These are phyloP conservation scores for Xanthorhoe spadicearia DNA, from an alignment of 2,888 invertebrate species.

Conservation along the genomic window DNA sequence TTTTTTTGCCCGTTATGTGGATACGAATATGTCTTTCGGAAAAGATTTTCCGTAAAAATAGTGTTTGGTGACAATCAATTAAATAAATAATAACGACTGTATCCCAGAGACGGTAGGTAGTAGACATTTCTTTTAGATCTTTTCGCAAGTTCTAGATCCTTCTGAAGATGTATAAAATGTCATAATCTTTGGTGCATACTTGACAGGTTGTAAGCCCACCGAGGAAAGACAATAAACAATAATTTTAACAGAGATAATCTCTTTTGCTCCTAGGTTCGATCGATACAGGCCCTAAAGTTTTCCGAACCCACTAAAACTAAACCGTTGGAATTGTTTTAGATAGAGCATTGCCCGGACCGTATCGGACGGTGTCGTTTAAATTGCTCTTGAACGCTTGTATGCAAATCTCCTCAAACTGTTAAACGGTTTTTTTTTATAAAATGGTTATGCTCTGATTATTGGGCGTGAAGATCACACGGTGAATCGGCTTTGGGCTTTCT, in stretches of 20 bases:
- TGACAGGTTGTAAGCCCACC: no score
- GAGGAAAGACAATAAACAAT: no score
- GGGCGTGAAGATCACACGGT: constrained; percentile 66
- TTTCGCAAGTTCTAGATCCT: no score
- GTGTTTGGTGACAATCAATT: no score
- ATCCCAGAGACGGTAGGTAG: no score
- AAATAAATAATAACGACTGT: no score
- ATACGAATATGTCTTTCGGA: no score
- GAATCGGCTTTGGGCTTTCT: constrained; percentile 50
- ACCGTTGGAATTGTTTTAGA: constrained; percentile 40
- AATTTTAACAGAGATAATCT: not conserved
- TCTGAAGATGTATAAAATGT: no score
- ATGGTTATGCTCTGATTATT: constrained; percentile 73
- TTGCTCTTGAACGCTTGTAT: constrained; percentile 62
- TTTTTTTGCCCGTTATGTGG: no score
- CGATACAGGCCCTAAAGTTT: constrained; percentile 7
- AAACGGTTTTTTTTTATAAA: constrained; percentile 68
- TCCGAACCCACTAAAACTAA: constrained; percentile 25
- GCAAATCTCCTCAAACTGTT: constrained; percentile 67
- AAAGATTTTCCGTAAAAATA: no score
- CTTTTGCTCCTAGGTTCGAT: constrained; percentile 6
- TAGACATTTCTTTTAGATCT: no score
- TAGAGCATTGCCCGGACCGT: constrained; percentile 33
- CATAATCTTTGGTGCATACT: no score
- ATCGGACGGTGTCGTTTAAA: constrained; percentile 32